Conservation (phyloP, 2,888 invertebrate genomes). For the Parnassius orleans region DNA sequence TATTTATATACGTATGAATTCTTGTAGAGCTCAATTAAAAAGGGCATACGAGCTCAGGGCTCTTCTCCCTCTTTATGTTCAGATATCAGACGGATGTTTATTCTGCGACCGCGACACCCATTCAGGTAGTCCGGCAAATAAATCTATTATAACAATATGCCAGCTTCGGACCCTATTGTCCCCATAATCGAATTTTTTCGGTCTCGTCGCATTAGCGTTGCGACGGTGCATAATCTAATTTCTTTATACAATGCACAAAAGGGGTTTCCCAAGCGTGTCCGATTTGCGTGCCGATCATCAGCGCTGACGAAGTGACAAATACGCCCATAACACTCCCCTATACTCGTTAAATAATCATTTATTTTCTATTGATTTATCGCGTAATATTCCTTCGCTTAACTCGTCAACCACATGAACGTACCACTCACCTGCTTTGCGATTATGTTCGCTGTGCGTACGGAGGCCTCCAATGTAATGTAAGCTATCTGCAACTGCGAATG, state of each 20-base stretch:
- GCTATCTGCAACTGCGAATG: conserved; percentile 67
- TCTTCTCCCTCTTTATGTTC: conserved; percentile 57
- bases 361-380: conserved; percentile 46
- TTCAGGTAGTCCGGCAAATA: conserved; percentile 73
- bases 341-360: conserved; percentile 71
- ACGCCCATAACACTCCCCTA: conserved; percentile 58
- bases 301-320: conserved; percentile 53
- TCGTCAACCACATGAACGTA: conserved; percentile 52
- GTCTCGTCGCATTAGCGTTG: conserved; percentile 53
- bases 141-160: conserved; percentile 67
- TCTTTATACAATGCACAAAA: conserved; percentile 40
- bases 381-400: neutral
- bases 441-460: conserved; percentile 60
- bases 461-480: conserved; percentile 55
- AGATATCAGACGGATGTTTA: conserved; percentile 69
- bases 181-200: conserved; percentile 50
- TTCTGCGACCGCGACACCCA: conserved; percentile 65
- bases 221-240: conserved; percentile 46
- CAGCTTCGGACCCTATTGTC: conserved; percentile 52
- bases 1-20: conserved; percentile 71
- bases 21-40: conserved; percentile 65
- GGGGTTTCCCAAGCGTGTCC: conserved; percentile 53
- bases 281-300: conserved; percentile 52
- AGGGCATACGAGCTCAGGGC: conserved; percentile 53
- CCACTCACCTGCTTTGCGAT: conserved; percentile 53